Percentiles rank a stretch among this genome's conserved stretches.
Conservation (phyloP, 2,797 vertebrate species). For the Chelon labrosus region DNA sequence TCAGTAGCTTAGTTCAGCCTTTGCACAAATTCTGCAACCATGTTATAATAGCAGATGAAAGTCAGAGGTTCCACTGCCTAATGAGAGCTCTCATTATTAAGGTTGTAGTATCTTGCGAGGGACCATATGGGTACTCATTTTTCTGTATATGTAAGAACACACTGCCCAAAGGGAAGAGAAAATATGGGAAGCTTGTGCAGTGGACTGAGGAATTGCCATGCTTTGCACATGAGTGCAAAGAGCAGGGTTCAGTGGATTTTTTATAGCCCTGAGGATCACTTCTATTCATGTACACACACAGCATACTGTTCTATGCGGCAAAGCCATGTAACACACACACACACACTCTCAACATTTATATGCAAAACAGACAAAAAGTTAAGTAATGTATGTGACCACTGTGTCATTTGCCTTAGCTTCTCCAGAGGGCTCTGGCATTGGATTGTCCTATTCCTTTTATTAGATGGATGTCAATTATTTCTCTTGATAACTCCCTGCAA, state of each 20-base stretch:
- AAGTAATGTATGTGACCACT: conserved; percentile 34
- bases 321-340: conserved; percentile 25
- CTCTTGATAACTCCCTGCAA: conserved; percentile 15
- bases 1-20: conserved; percentile 76
- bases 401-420: conserved; percentile 24
- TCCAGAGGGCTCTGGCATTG: conserved; percentile 10
- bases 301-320: conserved; percentile 27
- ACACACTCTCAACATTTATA: conserved; percentile 30
- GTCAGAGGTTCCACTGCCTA: conserved; percentile 73
- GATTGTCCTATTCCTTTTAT: conserved; percentile 13
- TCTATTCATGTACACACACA: conserved; percentile 63
- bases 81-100: conserved; percentile 80
- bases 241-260: conserved; percentile 76
- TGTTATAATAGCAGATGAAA: conserved; percentile 77
- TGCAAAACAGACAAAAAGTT: conserved; percentile 29
- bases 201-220: conserved; percentile 79
- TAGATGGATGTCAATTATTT: conserved; percentile 24
- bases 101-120: conserved; percentile 73
- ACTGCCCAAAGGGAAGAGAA: conserved; percentile 70
- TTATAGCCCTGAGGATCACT: conserved; percentile 70
- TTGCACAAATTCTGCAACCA: conserved; percentile 72
- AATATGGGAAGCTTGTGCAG: conserved; percentile 70
- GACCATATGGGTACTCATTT: conserved; percentile 73
- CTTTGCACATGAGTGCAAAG: conserved; percentile 76
- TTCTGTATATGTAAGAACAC: conserved; percentile 71